Evolutionary conservation across 2,113 vertebrate genomes (phyloP), one percentile per base, ranked within the genome.

Genomic region (Reinhardtius hippoglossoides): DNA sequence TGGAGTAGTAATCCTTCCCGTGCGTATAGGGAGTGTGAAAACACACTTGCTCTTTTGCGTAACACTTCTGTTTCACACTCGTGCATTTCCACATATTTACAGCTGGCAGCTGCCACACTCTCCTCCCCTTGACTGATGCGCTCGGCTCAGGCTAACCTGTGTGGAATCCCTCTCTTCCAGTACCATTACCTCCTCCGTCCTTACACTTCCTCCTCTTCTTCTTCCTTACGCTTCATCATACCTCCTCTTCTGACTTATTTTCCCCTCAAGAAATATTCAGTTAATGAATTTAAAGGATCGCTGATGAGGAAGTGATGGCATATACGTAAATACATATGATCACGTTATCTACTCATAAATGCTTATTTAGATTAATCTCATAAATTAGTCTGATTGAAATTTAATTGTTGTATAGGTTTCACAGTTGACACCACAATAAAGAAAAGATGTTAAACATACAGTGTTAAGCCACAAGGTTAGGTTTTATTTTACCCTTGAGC

Each of bases 121-220:
- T 52, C 48, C 18, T 48, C 12, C 44, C 7, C 54, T 3, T 21
- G 50, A 63, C 65, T 66, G 54, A 60, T 37, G 35, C 6, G 2
- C 64, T 69, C 24, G 9, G 20, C 50, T 52, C 31, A 40, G n/a
- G 61, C 63, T 23, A 71, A 26, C 71, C 31, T 55, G 37, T 21
- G 0, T 14, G 0, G 26, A 73, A n/a, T 37, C 46, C 10, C 14
- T 40, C 42, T 50, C 42, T 37, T 37, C 42, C 13, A 15, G 42
- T 15, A 44, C 42, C 13, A 15, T 44, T 15, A 15, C 42, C 21
- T 27, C 6, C 23, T 31, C 50, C 0, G 48, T 10, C 37, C 37
- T 50, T n/a, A 13, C 9, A 9, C 42, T 10, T 15, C n/a, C 24
- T 15, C 62, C 16, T 64, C 56, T 42, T 69, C 56, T 42, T 69